Evolutionary conservation across 2,113 vertebrate genomes (phyloP).

Genomic region (Pardalotus punctatus): DNA sequence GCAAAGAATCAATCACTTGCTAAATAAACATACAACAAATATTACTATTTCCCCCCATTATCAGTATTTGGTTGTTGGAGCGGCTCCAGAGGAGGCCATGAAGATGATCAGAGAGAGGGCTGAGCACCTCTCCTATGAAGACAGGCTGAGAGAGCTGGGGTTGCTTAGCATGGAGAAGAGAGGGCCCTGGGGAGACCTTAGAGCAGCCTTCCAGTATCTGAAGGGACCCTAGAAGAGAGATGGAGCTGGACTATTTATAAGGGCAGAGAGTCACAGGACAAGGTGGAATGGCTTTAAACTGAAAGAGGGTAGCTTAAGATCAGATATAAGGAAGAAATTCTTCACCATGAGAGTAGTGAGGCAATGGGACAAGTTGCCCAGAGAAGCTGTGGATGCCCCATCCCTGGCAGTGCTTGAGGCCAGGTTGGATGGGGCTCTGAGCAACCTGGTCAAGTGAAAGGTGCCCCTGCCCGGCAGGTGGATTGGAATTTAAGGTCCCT

Average conservation of each 20-base stretch:
- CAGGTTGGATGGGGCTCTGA: background rate
- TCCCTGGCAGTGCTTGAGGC: background rate
- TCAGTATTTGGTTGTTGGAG: background rate
- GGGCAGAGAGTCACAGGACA: background rate
- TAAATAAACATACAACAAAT: background rate
- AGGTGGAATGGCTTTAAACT: background rate
- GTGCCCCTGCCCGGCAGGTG: accelerated
- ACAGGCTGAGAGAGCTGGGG: background rate
- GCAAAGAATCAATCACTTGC: background rate
- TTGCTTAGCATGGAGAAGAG: background rate
- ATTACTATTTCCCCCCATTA: background rate
- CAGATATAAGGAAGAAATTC: background rate
- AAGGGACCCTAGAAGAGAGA: background rate
- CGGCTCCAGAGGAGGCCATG: background rate
- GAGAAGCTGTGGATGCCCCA: background rate
- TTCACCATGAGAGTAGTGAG: background rate
- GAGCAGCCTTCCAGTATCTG: background rate
- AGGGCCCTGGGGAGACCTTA: background rate
- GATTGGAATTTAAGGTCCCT: background rate
- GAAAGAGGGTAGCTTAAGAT: background rate
- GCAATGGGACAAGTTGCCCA: background rate
- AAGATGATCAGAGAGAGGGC: background rate
- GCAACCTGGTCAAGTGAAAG: background rate
- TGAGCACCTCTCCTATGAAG: background rate
- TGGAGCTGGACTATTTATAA: background rate